Percentiles rank a stretch among this genome's conserved stretches.
phyloP scores from a whole-genome alignment of 2,797 vertebrate species.

The Morelia viridis region DNA sequence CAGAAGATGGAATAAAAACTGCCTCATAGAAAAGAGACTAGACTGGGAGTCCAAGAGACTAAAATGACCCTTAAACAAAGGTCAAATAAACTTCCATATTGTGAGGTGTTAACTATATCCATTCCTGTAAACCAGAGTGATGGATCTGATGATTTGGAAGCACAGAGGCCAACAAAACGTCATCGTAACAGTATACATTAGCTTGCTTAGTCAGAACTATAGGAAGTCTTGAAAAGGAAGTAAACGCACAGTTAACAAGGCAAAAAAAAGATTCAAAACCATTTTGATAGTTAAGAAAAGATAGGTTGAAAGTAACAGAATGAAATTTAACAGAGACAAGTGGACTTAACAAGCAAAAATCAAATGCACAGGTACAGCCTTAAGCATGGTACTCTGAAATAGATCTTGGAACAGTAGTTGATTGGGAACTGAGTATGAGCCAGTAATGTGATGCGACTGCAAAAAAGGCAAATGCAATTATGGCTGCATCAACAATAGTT shows the following conservation, averaged over 20 bases:
- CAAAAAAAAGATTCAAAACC: no score
- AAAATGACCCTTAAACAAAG: not conserved
- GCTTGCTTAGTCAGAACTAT: not conserved
- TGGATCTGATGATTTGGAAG: not conserved
- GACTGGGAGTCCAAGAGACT: not conserved
- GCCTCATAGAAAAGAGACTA: not conserved
- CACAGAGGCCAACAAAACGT: not conserved
- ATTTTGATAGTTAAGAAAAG: no score
- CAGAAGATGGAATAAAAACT: not conserved
- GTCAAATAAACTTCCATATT: not conserved
- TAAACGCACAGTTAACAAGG: not conserved
- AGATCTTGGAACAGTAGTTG: not conserved
- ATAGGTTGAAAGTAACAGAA: not conserved
- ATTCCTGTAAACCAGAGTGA: no score
- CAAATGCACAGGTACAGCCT: not conserved
- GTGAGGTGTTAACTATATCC: not conserved
- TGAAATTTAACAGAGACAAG: not conserved
- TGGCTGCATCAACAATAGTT: not conserved
- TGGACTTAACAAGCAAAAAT: not conserved
- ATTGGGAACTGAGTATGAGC: not conserved
- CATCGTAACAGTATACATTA: not conserved
- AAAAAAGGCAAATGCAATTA: not conserved
- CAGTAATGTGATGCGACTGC: not conserved
- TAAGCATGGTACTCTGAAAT: not conserved
- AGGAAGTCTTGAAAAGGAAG: not conserved